Conservation (phyloP, 2,797 vertebrate species). For the Chaetophractus vellerosus region DNA sequence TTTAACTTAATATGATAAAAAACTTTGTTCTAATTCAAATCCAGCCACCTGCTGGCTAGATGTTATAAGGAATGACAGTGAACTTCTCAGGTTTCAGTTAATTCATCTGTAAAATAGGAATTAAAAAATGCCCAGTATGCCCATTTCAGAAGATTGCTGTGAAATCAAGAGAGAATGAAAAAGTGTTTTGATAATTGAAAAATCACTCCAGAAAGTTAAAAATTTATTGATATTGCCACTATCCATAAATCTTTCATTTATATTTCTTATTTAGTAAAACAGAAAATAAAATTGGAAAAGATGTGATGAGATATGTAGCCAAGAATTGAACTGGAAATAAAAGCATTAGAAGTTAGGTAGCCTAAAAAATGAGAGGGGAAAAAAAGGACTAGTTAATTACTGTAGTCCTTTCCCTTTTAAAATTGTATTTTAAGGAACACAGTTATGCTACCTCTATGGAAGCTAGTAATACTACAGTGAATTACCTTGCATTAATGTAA, state of each 20-base stretch:
- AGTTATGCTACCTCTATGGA: background rate
- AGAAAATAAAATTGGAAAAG: background rate
- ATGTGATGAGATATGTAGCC: background rate
- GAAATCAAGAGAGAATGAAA: background rate
- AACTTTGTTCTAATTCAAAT: slow-evolving; percentile 33
- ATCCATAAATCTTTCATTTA: background rate
- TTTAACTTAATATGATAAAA: no score
- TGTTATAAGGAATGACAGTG: background rate
- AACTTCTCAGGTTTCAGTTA: background rate
- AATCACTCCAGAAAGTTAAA: background rate
- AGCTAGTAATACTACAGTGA: background rate
- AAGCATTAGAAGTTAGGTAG: background rate
- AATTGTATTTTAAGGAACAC: background rate
- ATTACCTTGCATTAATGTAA: background rate
- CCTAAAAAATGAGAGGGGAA: background rate
- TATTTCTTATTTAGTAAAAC: slow-evolving; percentile 28
- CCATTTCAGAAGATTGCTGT: background rate
- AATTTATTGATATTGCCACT: background rate
- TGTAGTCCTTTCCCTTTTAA: background rate
- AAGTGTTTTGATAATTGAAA: background rate
- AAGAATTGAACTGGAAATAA: background rate
- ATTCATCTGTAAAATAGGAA: background rate
- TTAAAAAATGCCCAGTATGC: background rate
- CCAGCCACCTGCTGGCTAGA: background rate
- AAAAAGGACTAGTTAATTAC: background rate